These are phyloP conservation scores for Acleris laterana DNA, from an alignment of 2,888 invertebrate species.

Conservation along the genomic window DNA sequence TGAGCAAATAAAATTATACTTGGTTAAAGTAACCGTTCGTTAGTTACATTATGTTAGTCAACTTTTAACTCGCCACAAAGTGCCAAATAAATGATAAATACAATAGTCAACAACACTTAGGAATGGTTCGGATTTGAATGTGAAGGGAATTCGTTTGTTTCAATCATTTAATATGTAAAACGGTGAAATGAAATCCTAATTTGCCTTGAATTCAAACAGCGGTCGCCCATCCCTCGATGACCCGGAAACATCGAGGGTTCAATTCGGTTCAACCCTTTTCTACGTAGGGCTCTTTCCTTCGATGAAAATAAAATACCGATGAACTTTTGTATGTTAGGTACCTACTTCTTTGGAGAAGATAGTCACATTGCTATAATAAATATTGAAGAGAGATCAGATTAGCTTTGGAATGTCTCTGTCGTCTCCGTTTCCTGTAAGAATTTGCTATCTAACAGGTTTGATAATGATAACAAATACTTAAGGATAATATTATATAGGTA, in stretches of 20 bases:
- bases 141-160: constrained; percentile 14
- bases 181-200: constrained; percentile 25
- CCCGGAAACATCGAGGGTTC: constrained; percentile 7
- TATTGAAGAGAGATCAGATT: no score
- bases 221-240: constrained; percentile 16
- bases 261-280: not conserved
- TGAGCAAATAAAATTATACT: constrained; percentile 56
- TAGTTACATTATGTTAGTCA: constrained; percentile 24
- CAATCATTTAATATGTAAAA: constrained; percentile 11
- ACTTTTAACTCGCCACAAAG: constrained; percentile 41
- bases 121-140: constrained; percentile 63
- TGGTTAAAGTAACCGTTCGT: constrained; percentile 48
- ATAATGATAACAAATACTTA: no score
- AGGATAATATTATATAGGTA: no score
- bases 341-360: no score
- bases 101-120: constrained; percentile 56
- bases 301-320: no score
- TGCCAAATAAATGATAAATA: constrained; percentile 51
- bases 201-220: constrained; percentile 26
- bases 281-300: no score
- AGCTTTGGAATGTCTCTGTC: no score
- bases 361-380: no score
- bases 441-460: no score
- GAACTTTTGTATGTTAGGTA: no score
- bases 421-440: no score